Evolutionary conservation across 2,113 vertebrate species (phyloP), one percentile per base, ranked within the genome.

Genomic region (Upupa epops): DNA sequence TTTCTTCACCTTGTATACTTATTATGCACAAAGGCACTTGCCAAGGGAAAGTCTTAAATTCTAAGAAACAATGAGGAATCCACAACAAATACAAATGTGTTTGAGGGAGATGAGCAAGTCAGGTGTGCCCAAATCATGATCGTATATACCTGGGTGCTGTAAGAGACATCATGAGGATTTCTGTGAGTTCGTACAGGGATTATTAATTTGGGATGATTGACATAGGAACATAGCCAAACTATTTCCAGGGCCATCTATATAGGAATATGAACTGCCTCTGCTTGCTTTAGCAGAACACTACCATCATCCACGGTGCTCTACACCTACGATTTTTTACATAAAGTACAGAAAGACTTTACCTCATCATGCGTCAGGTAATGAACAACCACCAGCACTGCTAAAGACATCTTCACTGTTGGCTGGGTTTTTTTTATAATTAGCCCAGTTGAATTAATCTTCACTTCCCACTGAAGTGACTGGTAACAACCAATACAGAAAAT

Each of bases 91-190:
- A 13, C 2, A 0, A 4, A 5, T n/a, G 15, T 26, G 17, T 6
- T 1, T 8, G 12, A 6, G 22, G 17, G 28, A 51, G 36, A 14
- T 19, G 56, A 88, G 55, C 29, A 5, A 42, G 4, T 16, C 1
- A 0, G 17, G 0, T 13, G 15, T n/a, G 10, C 49, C 49, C n/a
- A 42, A 34, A 48, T 24, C 8, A 29, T 55, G 42, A n/a, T 0
- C 2, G 5, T 51, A 2, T 52, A 13, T 45, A 32, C 8, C 0
- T 64, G 66, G 12, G 31, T 61, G 34, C 17, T 54, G 0, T 64
- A 37, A 49, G 11, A 59, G 45, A 16, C 17, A 52, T 31, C 18
- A 13, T 22, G 51, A 77, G 46, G 31, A 29, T 74, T 42, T 46
- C 5, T 48, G 25, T 9, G 9, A 22, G 10, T 36, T 24, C 0